Evolutionary conservation across 2,113 vertebrate species (phyloP), one percentile per base, ranked within the genome.

Genomic region (Cololabis saira): DNA sequence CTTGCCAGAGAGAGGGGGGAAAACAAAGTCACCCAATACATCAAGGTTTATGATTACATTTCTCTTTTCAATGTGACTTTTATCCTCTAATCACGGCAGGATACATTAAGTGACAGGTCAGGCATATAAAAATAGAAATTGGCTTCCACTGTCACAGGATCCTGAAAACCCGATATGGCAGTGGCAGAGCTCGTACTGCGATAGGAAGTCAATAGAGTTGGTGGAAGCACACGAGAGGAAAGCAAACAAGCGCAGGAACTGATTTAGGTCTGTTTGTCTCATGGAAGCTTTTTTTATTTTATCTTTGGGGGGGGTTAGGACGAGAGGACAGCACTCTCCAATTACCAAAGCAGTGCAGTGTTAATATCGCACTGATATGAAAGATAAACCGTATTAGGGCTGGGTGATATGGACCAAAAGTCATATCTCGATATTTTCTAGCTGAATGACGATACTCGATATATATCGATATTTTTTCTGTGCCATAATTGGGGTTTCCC

Each of bases 11-110:
- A n/a, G n/a, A n/a, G 30, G 40, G 60, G 81, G 43, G 66, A 81
- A 68, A 84, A 79, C 67, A 52, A 69, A 79, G 59, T 27, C 71
- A 19, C 0, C 55, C 82, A 89, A 77, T 82, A 82, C 61, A 73
- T 79, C 71, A 50, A 79, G 77, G 83, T 81, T 58, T 87, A 55
- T 2, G 12, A 76, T 87, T 88, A 45, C 71, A 43, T 76, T 84
- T 80, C 75, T 77, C 42, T 8, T 80, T 70, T 84, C 82, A 87
- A 77, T 85, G 84, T 87, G 86, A 90, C 88, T 87, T 85, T 82
- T 76, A 83, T 79, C 86, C 83, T 72, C 71, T 9, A 75, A 83
- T 83, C 73, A 12, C 16, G 4, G 59, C 50, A 40, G 68, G 47
- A 47, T 21, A 61, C 61, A 77, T 71, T 50, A 61, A 67, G 72